These are phyloP conservation scores for Caenorhabditis sinica DNA, from an alignment of 2,888 invertebrate species.

Conservation along the genomic window DNA sequence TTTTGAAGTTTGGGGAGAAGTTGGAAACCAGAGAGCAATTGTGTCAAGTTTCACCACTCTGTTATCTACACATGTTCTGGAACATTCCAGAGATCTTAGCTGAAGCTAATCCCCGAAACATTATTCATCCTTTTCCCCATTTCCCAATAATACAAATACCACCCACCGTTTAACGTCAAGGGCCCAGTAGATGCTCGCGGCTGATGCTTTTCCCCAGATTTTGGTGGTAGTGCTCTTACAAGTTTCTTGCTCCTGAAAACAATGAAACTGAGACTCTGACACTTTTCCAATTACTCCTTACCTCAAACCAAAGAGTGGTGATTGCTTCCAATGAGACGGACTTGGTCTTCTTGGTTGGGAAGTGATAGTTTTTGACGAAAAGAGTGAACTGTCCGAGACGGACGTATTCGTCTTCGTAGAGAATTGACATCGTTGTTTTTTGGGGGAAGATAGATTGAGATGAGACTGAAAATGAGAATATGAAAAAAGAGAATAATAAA, in stretches of 20 bases:
- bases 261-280: no score
- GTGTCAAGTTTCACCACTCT: no score
- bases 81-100: background rate
- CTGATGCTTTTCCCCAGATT: conserved; percentile 74
- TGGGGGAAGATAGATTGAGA: background rate
- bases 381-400: conserved; percentile 69
- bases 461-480: conserved; percentile 6
- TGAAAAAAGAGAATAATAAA: background rate
- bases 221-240: conserved; percentile 66
- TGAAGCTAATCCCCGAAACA: conserved; percentile 24
- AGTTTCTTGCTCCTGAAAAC: conserved; percentile 71
- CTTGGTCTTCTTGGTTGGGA: conserved; percentile 71
- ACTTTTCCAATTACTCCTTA: no score
- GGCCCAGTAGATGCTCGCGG: conserved; percentile 73
- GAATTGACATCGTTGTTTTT: conserved; percentile 61
- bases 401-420: conserved; percentile 76
- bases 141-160: no score
- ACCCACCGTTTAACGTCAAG: conserved; percentile 75
- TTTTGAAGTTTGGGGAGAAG: background rate
- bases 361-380: conserved; percentile 73
- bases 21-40: background rate
- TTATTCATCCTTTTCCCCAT: background rate
- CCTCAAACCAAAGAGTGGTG: conserved; percentile 72
- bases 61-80: no score
- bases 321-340: conserved; percentile 64